Percentiles rank a stretch among this genome's conserved stretches.
phyloP scores from a whole-genome alignment of 2,888 invertebrate species.

The Cyaniris semiargus region DNA sequence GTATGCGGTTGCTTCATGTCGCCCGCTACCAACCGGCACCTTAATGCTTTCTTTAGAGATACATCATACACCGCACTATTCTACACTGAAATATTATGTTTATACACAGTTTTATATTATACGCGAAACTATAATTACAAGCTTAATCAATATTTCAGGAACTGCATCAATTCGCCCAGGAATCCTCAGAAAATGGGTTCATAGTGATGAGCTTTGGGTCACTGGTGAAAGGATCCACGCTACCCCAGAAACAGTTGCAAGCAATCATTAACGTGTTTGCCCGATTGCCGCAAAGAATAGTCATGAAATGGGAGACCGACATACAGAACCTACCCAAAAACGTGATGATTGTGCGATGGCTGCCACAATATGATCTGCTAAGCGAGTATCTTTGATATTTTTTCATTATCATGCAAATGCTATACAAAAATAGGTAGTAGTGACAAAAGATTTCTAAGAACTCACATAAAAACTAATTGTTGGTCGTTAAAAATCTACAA shows the following conservation, averaged over 20 bases:
- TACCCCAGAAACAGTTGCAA: slow-evolving; percentile 77
- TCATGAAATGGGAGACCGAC: slow-evolving; percentile 88
- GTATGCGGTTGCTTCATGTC: too few species aligned
- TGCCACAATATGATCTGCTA: slow-evolving; percentile 84
- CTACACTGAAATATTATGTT: too few species aligned
- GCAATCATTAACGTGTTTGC: slow-evolving; percentile 81
- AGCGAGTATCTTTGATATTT: slow-evolving; percentile 64
- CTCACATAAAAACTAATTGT: background rate
- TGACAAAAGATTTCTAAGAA: too few species aligned
- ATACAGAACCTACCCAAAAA: slow-evolving; percentile 79
- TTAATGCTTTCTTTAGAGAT: too few species aligned
- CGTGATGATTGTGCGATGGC: slow-evolving; percentile 81
- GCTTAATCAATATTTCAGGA: too few species aligned
- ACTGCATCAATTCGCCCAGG: slow-evolving; percentile 71
- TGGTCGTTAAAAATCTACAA: background rate
- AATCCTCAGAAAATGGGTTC: slow-evolving; percentile 81
- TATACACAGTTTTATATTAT: too few species aligned
- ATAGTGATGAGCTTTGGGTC: slow-evolving; percentile 88
- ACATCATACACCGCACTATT: too few species aligned
- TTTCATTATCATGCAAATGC: background rate
- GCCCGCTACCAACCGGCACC: too few species aligned
- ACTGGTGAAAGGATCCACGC: slow-evolving; percentile 82
- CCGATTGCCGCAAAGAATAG: slow-evolving; percentile 80
- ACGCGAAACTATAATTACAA: too few species aligned
- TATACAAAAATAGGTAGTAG: too few species aligned